Base-by-base conservation (phyloP, 2,888 invertebrate species). In the Apamea monoglypha region DNA sequence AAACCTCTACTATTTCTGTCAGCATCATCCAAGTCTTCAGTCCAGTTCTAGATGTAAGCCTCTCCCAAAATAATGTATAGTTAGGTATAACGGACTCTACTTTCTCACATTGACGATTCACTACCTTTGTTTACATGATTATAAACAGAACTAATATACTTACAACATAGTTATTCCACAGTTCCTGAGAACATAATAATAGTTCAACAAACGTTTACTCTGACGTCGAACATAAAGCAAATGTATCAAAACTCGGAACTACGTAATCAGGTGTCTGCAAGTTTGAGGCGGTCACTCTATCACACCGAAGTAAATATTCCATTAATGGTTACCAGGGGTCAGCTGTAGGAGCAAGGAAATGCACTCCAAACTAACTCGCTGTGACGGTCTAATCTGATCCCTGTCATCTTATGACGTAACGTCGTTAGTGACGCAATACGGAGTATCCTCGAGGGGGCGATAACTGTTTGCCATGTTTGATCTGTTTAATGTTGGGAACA, bases 291-390 rank as follows among this genome's bases (percentile, higher is more conserved):
- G 77, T 83, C 82, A 83, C 76, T 85, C 87, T 77, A 88, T 85
- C 81, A 86, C 78, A 73, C 81, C 71, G 75, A 86, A 88, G 89
- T 91, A 91, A 93, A 93, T 93, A 92, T 92, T 92, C 90, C 88
- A 92, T 91, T 91, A 91, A 90, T 85, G 82, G 88, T 84, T n/a
- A 61, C 73, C 32, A 56, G n/a, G 72, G 84, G 61, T 84, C 80
- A 81, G 68, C 74, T 86, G 87, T 83, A 78, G 81, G 78, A 92
- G 93, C 93, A 92, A 90, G 92, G 91, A 91, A 93, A 92, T 93
- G 94, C 94, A 94, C 94, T 93, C 85, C 87, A 88, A 87, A 85
- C 86, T 91, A 91, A 91, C 87, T 80, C 83, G 80, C 53, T 83
- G 80, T 88, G 87, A 83, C 89, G 84, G 86, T 80, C 85, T 91